Base-by-base conservation (phyloP, 2,888 invertebrate species). In the Trachelus tabidus region DNA sequence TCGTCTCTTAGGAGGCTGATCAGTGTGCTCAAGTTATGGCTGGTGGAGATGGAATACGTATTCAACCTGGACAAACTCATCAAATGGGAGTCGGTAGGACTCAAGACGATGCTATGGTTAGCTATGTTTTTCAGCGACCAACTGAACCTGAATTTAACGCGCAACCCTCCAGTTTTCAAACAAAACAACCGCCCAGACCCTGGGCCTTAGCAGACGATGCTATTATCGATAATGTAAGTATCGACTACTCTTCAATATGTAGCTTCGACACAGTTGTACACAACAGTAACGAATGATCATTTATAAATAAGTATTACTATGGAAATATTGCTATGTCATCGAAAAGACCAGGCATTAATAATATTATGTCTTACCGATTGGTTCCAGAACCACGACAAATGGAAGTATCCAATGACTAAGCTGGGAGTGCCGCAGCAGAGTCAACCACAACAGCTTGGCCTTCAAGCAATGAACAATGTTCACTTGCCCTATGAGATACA, bases 201-300 rank as follows among this genome's bases (percentile, higher is more conserved):
- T 98, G 98, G 98, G 96, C 97, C 68, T 94, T 97, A 80, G 97
- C 97, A 80, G 98, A 98, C 92, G 98, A 98, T 92, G 95, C 95
- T 89, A 95, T 96, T 88, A 94, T 96, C 87, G 97, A 97, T 94
- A 92, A 90, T 83, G 97, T 97, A 92, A 94, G 95, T 94, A 74
- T 4, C 6, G 40, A 15, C 56, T 23, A 74, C 3, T 71, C 4
- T 31, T 30, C 9, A 74, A 35, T 12, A 31, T 23, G 23, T 15
- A 40, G 6, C 15, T 2, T 15, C 15, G 40, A 40, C 15, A 40
- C 40, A 40, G 15, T 6, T 15, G 6, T 40, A 6, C 40, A 1
- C 37, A 37, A 37, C 37, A 4, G 12, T 37, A 37, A 15, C 40
- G 15, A 40, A 40, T 15, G 15, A 40, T 40, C 6, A 40, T 40